Conservation (phyloP, 2,888 invertebrate genomes). For the Bellardia pandia region DNA sequence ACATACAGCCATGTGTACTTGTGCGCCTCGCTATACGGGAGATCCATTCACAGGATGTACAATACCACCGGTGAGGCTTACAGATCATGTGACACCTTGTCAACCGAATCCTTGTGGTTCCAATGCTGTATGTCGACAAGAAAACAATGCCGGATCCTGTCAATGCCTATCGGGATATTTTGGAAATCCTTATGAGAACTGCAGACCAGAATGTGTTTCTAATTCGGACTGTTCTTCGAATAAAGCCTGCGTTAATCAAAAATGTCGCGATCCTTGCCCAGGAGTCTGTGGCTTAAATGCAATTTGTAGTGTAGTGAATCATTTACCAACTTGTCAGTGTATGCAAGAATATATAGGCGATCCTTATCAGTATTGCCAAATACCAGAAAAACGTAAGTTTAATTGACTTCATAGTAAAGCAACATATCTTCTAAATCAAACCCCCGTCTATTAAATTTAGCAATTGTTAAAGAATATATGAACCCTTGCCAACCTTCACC, state of each 20-base stretch:
- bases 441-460: slow-evolving; percentile 71
- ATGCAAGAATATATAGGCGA: slow-evolving; percentile 90
- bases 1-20: slow-evolving; percentile 86
- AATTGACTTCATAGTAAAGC: neutral
- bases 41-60: slow-evolving; percentile 87
- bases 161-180: slow-evolving; percentile 88
- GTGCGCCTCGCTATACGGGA: slow-evolving; percentile 87
- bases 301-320: slow-evolving; percentile 89
- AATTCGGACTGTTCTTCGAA: slow-evolving; percentile 91
- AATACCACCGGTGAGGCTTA: slow-evolving; percentile 77
- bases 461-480: slow-evolving; percentile 80
- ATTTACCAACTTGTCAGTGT: slow-evolving; percentile 89
- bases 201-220: slow-evolving; percentile 91
- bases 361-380: slow-evolving; percentile 88
- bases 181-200: slow-evolving; percentile 89
- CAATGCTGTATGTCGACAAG: slow-evolving; percentile 88
- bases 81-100: slow-evolving; percentile 85
- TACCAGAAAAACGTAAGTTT: slow-evolving; percentile 85
- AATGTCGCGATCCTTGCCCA: slow-evolving; percentile 92
- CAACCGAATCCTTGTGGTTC: slow-evolving; percentile 88
- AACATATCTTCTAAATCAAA: neutral
- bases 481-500: slow-evolving; percentile 88
- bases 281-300: slow-evolving; percentile 91
- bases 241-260: slow-evolving; percentile 89
- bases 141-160: slow-evolving; percentile 88